A percentile compares a stretch with the other conserved stretches of the same genome.
phyloP scores from a whole-genome alignment of 23 tunicate genomes.

The Styela plicata region DNA sequence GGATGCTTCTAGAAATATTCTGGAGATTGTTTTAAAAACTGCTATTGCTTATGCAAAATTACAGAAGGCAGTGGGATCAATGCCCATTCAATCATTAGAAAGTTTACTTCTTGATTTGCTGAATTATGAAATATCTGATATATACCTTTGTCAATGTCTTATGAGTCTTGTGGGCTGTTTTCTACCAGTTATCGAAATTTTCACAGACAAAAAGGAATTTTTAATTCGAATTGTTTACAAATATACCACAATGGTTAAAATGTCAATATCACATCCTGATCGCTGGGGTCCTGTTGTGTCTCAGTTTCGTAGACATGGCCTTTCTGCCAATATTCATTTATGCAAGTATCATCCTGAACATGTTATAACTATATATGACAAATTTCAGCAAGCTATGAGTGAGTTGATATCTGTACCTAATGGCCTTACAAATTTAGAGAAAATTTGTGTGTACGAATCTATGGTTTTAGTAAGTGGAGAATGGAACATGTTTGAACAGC shows the following conservation, averaged over 20 bases:
- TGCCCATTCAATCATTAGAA: neutral
- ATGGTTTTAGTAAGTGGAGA: conserved; percentile 60
- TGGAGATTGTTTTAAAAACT: neutral
- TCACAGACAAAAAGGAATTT: neutral
- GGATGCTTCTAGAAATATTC: conserved; percentile 11
- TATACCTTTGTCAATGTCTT: conserved; percentile 6
- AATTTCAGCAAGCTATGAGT: neutral
- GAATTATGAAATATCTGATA: neutral
- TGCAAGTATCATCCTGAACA: conserved; percentile 8
- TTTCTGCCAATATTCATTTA: conserved; percentile 8
- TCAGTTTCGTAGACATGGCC: conserved; percentile 15
- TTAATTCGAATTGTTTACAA: neutral
- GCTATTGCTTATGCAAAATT: neutral
- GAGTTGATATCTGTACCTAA: neutral
- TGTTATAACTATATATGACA: conserved; percentile 8
- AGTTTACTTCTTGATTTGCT: neutral
- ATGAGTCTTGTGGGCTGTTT: neutral
- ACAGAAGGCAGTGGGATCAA: no score
- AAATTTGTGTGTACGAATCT: conserved; percentile 48
- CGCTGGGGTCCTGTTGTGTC: neutral
- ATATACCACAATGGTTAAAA: neutral
- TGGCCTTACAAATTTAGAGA: conserved; percentile 24
- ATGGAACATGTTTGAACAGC: conserved; percentile 57
- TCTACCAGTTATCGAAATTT: conserved; percentile 7
- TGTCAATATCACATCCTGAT: neutral